Evolutionary conservation across 2,113 vertebrate species (phyloP).

Genomic region (Apus apus): DNA sequence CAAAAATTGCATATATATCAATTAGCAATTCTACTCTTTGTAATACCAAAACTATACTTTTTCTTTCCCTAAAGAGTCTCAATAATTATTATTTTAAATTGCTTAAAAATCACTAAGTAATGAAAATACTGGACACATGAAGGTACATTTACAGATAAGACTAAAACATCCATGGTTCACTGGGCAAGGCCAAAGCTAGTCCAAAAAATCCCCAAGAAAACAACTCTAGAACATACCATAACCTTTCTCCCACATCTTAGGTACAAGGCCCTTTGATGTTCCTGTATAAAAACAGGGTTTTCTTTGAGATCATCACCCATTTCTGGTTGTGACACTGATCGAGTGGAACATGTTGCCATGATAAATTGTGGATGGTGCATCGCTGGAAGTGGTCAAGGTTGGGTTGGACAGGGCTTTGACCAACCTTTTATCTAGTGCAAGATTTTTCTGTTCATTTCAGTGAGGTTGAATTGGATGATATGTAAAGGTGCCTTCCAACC

Average conservation of each 20-base stretch:
- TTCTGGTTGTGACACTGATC: not conserved
- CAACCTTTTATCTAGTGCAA: not conserved
- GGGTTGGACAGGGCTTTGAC: not conserved
- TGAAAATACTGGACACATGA: not conserved
- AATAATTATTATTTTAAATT: not conserved
- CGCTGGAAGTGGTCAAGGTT: not conserved
- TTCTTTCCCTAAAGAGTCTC: not conserved
- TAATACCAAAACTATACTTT: not conserved
- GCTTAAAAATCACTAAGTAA: not conserved
- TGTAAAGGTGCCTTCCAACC: not conserved
- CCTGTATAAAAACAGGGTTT: fast-evolving
- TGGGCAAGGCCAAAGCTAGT: not conserved
- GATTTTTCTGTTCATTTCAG: not conserved
- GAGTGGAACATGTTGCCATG: not conserved
- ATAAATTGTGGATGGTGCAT: not conserved
- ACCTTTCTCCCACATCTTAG: not conserved
- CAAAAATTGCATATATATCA: not conserved
- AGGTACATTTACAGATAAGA: not conserved
- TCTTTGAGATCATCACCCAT: not conserved
- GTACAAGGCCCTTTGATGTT: not conserved
- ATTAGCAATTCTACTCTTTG: not conserved
- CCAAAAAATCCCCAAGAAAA: not conserved
- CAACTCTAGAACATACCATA: not conserved
- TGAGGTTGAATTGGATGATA: not conserved
- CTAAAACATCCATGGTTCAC: not conserved